Conservation (phyloP, 2,888 invertebrate genomes). For the Aquatica leii region DNA sequence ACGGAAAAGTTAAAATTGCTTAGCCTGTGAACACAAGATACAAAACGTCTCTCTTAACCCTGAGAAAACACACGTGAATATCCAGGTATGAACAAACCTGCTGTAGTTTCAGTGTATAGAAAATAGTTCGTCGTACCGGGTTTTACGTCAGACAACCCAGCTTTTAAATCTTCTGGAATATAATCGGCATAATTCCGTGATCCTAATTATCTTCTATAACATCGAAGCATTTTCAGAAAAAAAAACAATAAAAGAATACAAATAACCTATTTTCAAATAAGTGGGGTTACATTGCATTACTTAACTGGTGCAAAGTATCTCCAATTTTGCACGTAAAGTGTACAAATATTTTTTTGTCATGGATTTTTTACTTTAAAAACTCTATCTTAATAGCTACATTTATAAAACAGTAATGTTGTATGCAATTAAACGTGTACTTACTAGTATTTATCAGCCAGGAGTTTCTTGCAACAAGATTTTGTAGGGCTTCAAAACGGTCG, state of each 20-base stretch:
- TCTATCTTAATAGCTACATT: neutral
- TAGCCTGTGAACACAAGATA: neutral
- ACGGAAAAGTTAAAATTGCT: neutral
- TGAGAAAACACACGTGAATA: too few species aligned
- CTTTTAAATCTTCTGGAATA: too few species aligned
- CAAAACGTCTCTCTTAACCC: too few species aligned
- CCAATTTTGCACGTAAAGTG: conserved; percentile 4
- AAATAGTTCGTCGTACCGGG: neutral
- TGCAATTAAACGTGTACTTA: neutral
- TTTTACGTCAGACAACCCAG: neutral
- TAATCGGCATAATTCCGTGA: neutral
- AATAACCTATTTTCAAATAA: too few species aligned
- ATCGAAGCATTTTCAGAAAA: neutral
- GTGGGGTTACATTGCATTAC: neutral
- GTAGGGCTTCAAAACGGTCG: too few species aligned
- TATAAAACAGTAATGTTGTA: neutral
- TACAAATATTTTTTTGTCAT: neutral
- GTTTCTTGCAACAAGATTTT: neutral
- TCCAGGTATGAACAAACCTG: too few species aligned
- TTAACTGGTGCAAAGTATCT: neutral
- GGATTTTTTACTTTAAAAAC: neutral
- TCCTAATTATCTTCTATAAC: neutral
- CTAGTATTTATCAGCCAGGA: neutral
- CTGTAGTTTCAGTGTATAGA: too few species aligned
- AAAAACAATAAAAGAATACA: neutral